Evolutionary conservation across 2,888 invertebrate genomes (phyloP).

Genomic region (Sericinus montela): DNA sequence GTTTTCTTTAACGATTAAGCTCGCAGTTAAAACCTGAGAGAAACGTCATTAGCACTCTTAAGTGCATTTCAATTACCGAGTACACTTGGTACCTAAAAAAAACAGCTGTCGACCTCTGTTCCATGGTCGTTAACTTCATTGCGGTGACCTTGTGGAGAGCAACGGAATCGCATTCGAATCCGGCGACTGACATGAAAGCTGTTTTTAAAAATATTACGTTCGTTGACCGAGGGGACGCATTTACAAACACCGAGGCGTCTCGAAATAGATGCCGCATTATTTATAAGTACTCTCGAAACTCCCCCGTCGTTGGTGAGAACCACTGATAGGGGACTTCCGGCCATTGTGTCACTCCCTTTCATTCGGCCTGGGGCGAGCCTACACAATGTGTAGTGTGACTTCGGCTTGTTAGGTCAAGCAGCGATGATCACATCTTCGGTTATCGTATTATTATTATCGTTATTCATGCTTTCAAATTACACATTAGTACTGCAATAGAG

Average conservation of each 20-base stretch:
- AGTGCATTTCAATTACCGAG: neutral
- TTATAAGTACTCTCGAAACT: constrained; percentile 19
- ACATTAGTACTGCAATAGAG: no score
- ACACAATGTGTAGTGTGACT: constrained; percentile 16
- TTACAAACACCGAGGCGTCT: constrained; percentile 4
- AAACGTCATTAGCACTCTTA: no score
- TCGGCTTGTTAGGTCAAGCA: constrained; percentile 19
- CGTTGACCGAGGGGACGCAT: constrained; percentile 14
- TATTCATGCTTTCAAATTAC: neutral
- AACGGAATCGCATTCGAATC: constrained; percentile 8
- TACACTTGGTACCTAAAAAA: neutral
- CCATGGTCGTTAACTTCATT: constrained; percentile 10
- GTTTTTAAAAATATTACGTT: constrained; percentile 5
- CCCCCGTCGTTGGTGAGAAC: constrained; percentile 28
- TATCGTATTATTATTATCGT: neutral
- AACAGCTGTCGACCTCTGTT: constrained; percentile 6
- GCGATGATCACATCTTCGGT: neutral
- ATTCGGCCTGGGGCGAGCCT: constrained; percentile 18
- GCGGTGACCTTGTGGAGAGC: constrained; percentile 7
- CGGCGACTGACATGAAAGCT: neutral
- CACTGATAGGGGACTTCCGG: constrained; percentile 32
- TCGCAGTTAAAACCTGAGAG: no score
- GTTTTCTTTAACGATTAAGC: no score
- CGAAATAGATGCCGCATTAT: constrained; percentile 13
- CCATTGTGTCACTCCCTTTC: constrained; percentile 28